phyloP scores from a whole-genome alignment of 2,797 vertebrate species.

The Alcedo atthis region DNA sequence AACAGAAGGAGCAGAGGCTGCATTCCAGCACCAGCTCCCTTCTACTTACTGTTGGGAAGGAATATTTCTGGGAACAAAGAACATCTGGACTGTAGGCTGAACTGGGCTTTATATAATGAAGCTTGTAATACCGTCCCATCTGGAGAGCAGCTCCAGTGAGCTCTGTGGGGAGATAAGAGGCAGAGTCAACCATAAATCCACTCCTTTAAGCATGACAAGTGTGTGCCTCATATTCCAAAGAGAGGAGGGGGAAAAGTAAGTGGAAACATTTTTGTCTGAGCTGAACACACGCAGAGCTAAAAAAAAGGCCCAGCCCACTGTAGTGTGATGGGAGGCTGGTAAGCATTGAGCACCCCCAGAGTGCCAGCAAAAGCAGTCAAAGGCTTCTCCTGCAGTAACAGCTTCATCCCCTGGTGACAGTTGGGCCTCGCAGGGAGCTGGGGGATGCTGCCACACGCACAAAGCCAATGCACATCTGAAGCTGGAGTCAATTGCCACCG shows the following conservation, averaged over 20 bases:
- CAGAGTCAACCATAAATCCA: constrained; percentile 72
- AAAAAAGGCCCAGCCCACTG: neutral
- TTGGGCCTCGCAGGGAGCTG: neutral
- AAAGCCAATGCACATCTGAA: neutral
- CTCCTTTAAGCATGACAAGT: constrained; percentile 71
- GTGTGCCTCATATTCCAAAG: constrained; percentile 69
- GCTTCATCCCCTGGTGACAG: constrained; percentile 31
- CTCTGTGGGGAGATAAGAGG: constrained; percentile 70
- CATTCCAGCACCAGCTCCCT: constrained; percentile 17
- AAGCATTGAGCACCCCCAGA: constrained; percentile 29
- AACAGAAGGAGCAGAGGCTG: neutral
- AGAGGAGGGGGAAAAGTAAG: constrained; percentile 68
- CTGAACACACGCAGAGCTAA: constrained; percentile 62
- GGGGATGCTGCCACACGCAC: neutral
- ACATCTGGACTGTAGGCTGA: constrained; percentile 67
- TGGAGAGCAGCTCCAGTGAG: constrained; percentile 71
- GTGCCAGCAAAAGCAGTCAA: constrained; percentile 35
- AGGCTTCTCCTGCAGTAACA: constrained; percentile 42
- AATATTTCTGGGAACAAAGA: constrained; percentile 72
- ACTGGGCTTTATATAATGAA: constrained; percentile 59
- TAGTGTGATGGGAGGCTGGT: constrained; percentile 30
- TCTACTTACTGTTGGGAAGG: constrained; percentile 43
- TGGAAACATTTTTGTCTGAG: constrained; percentile 69
- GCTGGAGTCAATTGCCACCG: neutral
- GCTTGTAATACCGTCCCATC: constrained; percentile 69